Evolutionary conservation across 2,797 vertebrate genomes (phyloP).

Genomic region (Poeciliopsis infans): DNA sequence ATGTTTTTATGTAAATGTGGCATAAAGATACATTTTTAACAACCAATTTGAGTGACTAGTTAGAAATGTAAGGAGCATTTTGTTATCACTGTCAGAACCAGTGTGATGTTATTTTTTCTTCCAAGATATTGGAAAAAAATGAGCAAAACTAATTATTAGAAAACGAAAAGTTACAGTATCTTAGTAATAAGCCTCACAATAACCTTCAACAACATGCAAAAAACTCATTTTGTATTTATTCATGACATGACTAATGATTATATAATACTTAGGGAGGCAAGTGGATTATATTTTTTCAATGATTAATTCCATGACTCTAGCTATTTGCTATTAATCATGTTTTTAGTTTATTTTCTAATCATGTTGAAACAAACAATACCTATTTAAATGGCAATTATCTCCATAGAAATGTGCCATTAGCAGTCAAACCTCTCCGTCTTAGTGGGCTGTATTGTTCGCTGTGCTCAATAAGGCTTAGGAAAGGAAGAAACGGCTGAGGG

Average conservation of each 20-base stretch:
- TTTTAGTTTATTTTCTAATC: slow-evolving; percentile 2
- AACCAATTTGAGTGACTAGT: neutral
- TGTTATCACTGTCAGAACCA: neutral
- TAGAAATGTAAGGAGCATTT: neutral
- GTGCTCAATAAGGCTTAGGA: neutral
- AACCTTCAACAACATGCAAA: neutral
- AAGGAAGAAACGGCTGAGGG: neutral
- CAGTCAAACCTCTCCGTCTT: neutral
- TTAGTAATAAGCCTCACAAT: neutral
- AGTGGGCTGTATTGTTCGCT: neutral
- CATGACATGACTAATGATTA: neutral
- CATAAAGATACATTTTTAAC: neutral
- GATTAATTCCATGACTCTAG: neutral
- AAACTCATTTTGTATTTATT: neutral
- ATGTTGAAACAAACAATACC: neutral
- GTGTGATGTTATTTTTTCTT: neutral
- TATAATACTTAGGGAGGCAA: slow-evolving; percentile 4
- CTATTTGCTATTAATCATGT: slow-evolving; percentile 4
- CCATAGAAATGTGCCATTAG: neutral
- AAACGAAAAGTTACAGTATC: neutral
- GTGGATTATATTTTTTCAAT: slow-evolving; percentile 33
- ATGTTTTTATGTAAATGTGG: neutral
- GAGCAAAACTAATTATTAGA: neutral
- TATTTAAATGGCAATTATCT: neutral
- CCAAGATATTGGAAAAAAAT: neutral